Conservation (phyloP, 1,140 invertebrate genomes). For the Harlomillsia oculata region DNA sequence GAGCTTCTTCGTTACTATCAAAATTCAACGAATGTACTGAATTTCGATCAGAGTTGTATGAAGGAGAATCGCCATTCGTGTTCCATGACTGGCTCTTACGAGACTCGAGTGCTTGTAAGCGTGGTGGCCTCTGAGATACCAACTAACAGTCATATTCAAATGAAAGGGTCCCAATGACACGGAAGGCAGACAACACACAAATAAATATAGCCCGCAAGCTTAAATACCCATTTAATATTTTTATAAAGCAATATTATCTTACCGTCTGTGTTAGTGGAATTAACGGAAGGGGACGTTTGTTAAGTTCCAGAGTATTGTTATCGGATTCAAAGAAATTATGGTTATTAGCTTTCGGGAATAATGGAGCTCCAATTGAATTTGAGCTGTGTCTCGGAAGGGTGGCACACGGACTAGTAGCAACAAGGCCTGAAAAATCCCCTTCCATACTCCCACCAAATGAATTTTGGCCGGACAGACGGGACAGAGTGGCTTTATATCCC, state of each 20-base stretch:
- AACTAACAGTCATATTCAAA: constrained; percentile 8
- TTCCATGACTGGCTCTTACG: constrained; percentile 36
- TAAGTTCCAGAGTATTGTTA: not conserved
- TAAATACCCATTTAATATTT: not conserved
- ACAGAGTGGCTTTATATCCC: not conserved
- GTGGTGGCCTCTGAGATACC: constrained; percentile 20
- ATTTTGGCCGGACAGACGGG: constrained; percentile 14
- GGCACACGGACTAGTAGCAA: not conserved
- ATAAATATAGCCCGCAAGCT: no score
- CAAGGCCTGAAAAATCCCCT: not conserved
- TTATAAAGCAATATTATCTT: not conserved
- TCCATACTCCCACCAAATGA: constrained; percentile 8
- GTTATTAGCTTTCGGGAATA: not conserved
- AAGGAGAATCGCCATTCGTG: constrained; percentile 34
- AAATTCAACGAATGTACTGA: constrained; percentile 14
- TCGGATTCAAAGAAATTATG: no score
- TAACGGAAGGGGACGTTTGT: constrained; percentile 6
- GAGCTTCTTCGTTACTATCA: constrained; percentile 17
- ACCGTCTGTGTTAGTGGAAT: constrained; percentile 25
- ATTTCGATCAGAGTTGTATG: constrained; percentile 30
- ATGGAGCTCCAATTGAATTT: not conserved
- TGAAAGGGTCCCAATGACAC: not conserved
- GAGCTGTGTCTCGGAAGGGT: constrained; percentile 13
- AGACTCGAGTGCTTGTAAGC: constrained; percentile 24
- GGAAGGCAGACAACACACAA: not conserved